phyloP scores from a whole-genome alignment of 53 echinoderm and acorn worm genomes.

The Holothuria scabra region DNA sequence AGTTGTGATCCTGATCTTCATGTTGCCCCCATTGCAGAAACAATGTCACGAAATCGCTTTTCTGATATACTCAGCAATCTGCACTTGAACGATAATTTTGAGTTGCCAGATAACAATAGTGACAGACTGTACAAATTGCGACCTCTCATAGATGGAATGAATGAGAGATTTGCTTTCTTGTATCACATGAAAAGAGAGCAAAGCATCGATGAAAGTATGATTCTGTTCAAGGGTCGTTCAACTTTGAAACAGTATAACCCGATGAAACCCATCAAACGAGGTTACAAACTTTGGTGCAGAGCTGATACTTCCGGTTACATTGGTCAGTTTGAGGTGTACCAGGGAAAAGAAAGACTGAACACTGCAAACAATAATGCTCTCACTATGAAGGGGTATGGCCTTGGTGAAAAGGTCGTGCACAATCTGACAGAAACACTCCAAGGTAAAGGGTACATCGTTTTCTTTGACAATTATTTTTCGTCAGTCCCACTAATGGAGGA shows the following conservation, averaged over 20 bases:
- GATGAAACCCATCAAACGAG: conserved; percentile 46
- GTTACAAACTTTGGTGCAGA: conserved; percentile 49
- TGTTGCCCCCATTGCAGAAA: conserved; percentile 32
- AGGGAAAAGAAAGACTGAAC: not conserved
- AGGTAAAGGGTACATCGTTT: not conserved
- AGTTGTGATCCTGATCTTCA: conserved; percentile 30
- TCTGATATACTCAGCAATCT: conserved; percentile 42
- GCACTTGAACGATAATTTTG: conserved; percentile 38
- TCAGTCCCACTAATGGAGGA: conserved; percentile 30
- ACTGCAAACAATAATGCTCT: no score
- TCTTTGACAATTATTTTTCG: not conserved
- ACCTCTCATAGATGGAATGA: conserved; percentile 41
- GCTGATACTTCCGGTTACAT: conserved; percentile 43
- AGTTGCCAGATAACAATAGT: conserved; percentile 17
- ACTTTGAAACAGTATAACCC: conserved; percentile 52
- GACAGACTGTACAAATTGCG: conserved; percentile 41
- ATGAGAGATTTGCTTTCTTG: conserved; percentile 38
- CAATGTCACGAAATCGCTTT: conserved; percentile 48
- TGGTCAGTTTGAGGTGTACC: conserved; percentile 32
- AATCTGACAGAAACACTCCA: no score
- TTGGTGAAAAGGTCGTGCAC: no score
- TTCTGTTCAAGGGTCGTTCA: conserved; percentile 53
- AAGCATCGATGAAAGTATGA: conserved; percentile 55
- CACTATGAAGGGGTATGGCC: no score
- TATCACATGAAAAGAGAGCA: conserved; percentile 19